Evolutionary conservation across 2,113 vertebrate species (phyloP).

Genomic region (Python bivittatus): DNA sequence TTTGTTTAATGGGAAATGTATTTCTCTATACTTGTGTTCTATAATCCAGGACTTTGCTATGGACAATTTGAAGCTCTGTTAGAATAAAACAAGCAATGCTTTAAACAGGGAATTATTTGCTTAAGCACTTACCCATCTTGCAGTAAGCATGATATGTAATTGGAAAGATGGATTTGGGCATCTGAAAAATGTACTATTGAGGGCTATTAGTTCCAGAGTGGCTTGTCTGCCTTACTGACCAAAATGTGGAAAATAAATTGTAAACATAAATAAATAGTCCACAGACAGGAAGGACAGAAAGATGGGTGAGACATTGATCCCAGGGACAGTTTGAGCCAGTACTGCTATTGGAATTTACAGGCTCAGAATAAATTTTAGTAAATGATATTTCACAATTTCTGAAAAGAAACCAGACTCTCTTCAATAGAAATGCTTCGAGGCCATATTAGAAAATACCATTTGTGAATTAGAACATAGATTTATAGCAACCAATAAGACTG

Average conservation of each 20-base stretch:
- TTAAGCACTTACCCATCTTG: background rate
- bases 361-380: background rate
- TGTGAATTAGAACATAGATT: background rate
- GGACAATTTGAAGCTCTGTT: background rate
- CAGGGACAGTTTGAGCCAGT: background rate
- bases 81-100: background rate
- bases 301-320: background rate
- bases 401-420: background rate
- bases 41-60: background rate
- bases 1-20: background rate
- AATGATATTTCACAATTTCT: background rate
- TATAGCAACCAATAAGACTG: background rate
- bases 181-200: background rate
- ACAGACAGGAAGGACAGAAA: background rate
- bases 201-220: background rate
- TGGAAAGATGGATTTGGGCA: background rate
- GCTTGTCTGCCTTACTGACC: background rate
- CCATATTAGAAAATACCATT: background rate
- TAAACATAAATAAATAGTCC: background rate
- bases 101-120: background rate
- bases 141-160: background rate
- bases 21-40: background rate
- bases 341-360: background rate
- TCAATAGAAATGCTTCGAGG: background rate
- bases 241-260: background rate